phyloP scores from a whole-genome alignment of 2,888 invertebrate genomes.

The Tetragonisca angustula region DNA sequence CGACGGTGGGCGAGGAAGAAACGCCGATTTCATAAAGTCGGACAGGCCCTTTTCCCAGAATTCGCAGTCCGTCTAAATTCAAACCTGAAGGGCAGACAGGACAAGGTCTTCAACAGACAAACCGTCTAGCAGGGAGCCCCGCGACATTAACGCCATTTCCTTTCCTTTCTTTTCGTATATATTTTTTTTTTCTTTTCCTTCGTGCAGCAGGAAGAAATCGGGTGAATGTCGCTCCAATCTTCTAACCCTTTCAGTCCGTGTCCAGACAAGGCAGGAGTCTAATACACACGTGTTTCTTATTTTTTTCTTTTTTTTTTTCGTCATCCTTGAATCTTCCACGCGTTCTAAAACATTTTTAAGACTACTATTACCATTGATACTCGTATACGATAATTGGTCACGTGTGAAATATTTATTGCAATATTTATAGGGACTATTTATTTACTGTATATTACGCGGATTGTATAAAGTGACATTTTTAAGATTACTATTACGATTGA shows the following conservation, averaged over 20 bases:
- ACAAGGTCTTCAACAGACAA: conserved; percentile 58
- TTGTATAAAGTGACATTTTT: neutral
- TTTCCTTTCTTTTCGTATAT: conserved; percentile 39
- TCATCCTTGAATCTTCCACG: neutral
- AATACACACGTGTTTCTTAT: neutral
- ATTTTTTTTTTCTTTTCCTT: conserved; percentile 50
- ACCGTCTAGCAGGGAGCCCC: conserved; percentile 59
- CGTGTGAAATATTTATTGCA: too few relatives aligned
- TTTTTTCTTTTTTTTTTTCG: conserved; percentile 9
- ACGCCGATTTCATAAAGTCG: conserved; percentile 42
- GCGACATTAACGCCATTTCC: conserved; percentile 67
- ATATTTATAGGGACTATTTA: too few relatives aligned
- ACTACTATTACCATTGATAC: too few relatives aligned
- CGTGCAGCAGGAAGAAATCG: conserved; percentile 16
- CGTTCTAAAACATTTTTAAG: neutral
- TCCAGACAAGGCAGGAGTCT: neutral
- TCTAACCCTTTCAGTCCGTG: conserved; percentile 15
- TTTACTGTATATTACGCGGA: too few relatives aligned
- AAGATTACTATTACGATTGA: too few relatives aligned
- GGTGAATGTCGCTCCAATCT: conserved; percentile 3
- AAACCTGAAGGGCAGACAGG: conserved; percentile 66
- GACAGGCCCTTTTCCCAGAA: conserved; percentile 58
- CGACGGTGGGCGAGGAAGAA: conserved; percentile 38
- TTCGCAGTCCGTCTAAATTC: conserved; percentile 60
- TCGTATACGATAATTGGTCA: too few relatives aligned